phyloP scores from a whole-genome alignment of 2,797 vertebrate genomes.

The Argyrosomus regius region DNA sequence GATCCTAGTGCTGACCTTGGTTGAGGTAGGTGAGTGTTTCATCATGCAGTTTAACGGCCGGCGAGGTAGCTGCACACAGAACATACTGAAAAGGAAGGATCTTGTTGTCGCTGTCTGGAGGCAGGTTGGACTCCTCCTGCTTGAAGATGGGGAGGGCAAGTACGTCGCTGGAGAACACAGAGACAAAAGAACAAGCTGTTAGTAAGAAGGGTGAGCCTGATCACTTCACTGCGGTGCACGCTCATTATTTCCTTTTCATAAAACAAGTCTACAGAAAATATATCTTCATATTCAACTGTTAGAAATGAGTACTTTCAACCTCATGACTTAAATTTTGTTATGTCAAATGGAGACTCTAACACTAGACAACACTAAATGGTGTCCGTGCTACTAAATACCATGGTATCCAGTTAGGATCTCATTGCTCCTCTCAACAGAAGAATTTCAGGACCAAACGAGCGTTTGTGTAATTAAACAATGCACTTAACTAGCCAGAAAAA shows the following conservation, averaged over 20 bases:
- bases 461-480: conserved; percentile 49
- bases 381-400: conserved; percentile 65
- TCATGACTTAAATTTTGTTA: background rate
- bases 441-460: conserved; percentile 62
- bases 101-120: conserved; percentile 92
- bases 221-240: background rate
- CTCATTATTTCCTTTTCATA: conserved; percentile 1
- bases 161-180: conserved; percentile 88
- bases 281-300: background rate
- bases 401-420: conserved; percentile 56
- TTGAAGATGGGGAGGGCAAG: conserved; percentile 99
- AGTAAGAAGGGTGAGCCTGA: conserved; percentile 3
- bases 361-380: conserved; percentile 20
- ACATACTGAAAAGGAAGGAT: conserved; percentile 98
- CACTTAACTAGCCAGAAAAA: conserved; percentile 43
- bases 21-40: conserved; percentile 99
- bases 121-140: conserved; percentile 97
- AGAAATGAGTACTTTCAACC: background rate
- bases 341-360: background rate
- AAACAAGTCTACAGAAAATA: background rate
- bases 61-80: conserved; percentile 96
- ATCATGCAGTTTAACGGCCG: conserved; percentile 96
- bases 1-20: conserved; percentile 89
- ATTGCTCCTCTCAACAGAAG: conserved; percentile 65
- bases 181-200: conserved; percentile 35